Percentiles rank a stretch among this genome's conserved stretches.
Evolutionary conservation across 2,888 invertebrate genomes (phyloP).

Genomic region (Zaprionus bogoriensis): DNA sequence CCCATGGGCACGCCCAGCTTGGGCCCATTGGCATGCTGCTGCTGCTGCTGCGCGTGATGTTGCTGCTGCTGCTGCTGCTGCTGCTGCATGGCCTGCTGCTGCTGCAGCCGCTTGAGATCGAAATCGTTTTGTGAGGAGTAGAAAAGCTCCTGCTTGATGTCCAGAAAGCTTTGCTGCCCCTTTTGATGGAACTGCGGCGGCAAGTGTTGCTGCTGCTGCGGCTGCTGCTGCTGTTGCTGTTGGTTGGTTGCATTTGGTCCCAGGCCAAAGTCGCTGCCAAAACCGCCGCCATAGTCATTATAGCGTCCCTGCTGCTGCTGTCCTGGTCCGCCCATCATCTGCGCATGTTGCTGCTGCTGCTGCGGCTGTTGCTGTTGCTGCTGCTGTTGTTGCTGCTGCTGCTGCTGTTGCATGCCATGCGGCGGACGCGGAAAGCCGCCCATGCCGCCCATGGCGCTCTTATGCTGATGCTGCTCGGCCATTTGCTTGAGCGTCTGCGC

Average conservation of each 20-base stretch:
- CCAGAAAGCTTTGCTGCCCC: conserved; percentile 83
- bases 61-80: conserved; percentile 71
- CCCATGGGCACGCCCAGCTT: conserved; percentile 79
- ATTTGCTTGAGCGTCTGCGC: conserved; percentile 97
- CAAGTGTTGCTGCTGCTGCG: conserved; percentile 70
- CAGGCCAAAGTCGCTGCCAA: conserved; percentile 84
- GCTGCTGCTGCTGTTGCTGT: conserved; percentile 77
- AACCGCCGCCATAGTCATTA: conserved; percentile 85
- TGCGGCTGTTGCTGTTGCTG: conserved; percentile 67
- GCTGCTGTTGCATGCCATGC: conserved; percentile 79
- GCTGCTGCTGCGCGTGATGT: conserved; percentile 58
- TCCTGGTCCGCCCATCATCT: conserved; percentile 77
- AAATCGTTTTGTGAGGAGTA: conserved; percentile 83
- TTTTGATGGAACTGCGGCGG: conserved; percentile 83
- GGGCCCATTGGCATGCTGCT: conserved; percentile 72
- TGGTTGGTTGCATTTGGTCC: conserved; percentile 75
- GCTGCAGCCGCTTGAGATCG: conserved; percentile 83
- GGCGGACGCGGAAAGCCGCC: conserved; percentile 83
- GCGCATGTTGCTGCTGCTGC: conserved; percentile 81
- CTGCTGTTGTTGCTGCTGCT: conserved; percentile 82
- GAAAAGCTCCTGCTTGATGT: conserved; percentile 85
- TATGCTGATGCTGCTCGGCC: conserved; percentile 98
- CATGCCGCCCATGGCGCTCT: conserved; percentile 88
- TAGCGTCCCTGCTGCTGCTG: conserved; percentile 83
- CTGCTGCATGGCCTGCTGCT: conserved; percentile 82